Percentiles rank a stretch among this genome's conserved stretches.
phyloP scores from a whole-genome alignment of 2,113 vertebrate species.

The Holacanthus passer region DNA sequence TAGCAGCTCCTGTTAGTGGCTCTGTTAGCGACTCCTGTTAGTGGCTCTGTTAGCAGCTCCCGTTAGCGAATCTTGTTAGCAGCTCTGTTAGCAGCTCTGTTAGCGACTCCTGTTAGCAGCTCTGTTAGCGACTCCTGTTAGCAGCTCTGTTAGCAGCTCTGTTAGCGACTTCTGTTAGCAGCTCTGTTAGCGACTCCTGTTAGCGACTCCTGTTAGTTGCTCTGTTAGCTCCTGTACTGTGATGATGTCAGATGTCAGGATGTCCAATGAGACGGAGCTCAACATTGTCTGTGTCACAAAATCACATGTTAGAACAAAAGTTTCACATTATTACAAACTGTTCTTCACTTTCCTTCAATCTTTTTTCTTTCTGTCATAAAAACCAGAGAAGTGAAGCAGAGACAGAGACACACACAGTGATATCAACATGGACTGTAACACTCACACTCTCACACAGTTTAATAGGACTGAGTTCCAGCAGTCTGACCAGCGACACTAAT shows the following conservation, averaged over 20 bases:
- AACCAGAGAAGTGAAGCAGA: conserved; percentile 31
- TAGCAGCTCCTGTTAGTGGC: too few relatives aligned
- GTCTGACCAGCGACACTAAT: conserved; percentile 51
- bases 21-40: too few relatives aligned
- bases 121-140: too few relatives aligned
- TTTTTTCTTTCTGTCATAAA: conserved; percentile 39
- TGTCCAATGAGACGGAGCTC: conserved; percentile 27
- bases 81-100: too few relatives aligned
- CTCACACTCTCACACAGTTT: conserved; percentile 11
- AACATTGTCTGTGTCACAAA: not conserved
- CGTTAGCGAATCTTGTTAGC: too few relatives aligned
- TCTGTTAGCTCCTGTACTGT: not conserved
- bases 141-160: too few relatives aligned
- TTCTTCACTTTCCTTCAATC: not conserved
- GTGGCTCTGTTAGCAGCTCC: too few relatives aligned
- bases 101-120: too few relatives aligned
- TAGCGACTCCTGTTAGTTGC: not conserved
- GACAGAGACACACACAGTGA: conserved; percentile 20
- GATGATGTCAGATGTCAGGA: conserved; percentile 12
- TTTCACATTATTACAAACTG: not conserved
- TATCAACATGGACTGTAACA: not conserved
- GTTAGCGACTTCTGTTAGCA: too few relatives aligned
- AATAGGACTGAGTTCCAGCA: conserved; percentile 39
- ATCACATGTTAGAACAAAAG: not conserved
- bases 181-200: too few relatives aligned